Evolutionary conservation across 2,797 vertebrate species (phyloP), one percentile per base, ranked within the genome.

Genomic region (Amblyraja radiata): DNA sequence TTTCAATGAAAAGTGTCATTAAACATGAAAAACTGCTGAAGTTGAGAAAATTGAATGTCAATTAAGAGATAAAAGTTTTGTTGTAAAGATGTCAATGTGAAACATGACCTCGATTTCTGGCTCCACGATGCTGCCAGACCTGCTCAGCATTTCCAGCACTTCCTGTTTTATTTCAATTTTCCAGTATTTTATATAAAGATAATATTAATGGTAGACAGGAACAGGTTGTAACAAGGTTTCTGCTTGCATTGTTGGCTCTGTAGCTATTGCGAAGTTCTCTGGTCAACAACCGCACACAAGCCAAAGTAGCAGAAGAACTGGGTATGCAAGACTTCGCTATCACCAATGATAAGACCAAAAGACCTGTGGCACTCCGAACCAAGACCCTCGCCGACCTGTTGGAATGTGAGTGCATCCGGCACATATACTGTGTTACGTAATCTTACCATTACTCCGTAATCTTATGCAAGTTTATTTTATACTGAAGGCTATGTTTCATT

Each of bases 271-370:
- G 99, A 91, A 99, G 99, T 94, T 99, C 99, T 6, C 95, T 99
- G 96, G 99, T 99, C 93, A 99, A 99, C 95, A 99, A 99, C 96
- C 97, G 99, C 93, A 99, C 99, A 0, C 99, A 99, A 94, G 99
- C 98, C 94, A 99, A 99, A 94, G 99, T 99, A 93, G 99, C 98
- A 0, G 98, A 99, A 95, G 99, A 99, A 95, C 95, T 99, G 95
- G 99, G 98, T 90, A 99, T 99, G 98, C 98, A 99, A 94, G 98
- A 99, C 65, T 99, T 97, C 25, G 99, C 98, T 95, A 99, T 99
- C 95, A 99, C 98, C 93, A 99, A 99, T 0, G 98, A 99, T 96
- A 99, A 99, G 94, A 98, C 98, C 95, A 99, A 99, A 93, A 96
- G 98, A 4, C 98, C 98, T 0, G 98, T 98, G 0, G 98, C 98